Evolutionary conservation across 2,888 invertebrate species (phyloP), one percentile per base, ranked within the genome.

Genomic region (Lepidochrysops patricia): DNA sequence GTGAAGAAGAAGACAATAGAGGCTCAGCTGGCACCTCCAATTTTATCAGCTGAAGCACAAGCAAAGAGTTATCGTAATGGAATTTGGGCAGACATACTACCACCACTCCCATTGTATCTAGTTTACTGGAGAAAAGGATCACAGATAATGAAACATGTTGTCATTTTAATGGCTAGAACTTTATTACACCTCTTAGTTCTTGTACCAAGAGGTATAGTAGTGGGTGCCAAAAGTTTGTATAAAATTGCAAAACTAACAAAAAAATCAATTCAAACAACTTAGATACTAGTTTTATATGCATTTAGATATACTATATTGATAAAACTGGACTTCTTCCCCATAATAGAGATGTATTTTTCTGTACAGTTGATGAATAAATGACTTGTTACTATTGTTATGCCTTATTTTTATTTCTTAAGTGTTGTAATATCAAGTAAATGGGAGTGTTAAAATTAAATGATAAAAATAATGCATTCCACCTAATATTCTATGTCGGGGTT

Each of bases 41-140:
- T 90, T 27, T 62, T 87, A 43, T 79, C 79, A 57, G 89, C 90
- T 2, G 85, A 90, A 66, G 73, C 75, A n/a, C 72, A 66, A 15
- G 90, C 90, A 5, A 85, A 80, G 61, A 77, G 70, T 37, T 77
- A 73, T 58, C 74, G 89, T 7, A 82, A 84, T 65, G 90, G 90
- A 2, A 77, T 89, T 54, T 90, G 90, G 90, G 83, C 80, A 3
- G 84, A 90, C 4, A 70, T 66, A n/a, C 76, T 89, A 2, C 87
- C 88, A 6, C 87, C 87, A 2, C 62, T 85, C 26, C 89, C 89
- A 1, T 2, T 71, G 1, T 84, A 88, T 67, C 67, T 83, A 6
- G 67, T 79, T 13, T 82, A 79, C 61, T 87, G 84, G 85, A 75
- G 87, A 35, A 88, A 83, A 69, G 79, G 82, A 6, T 73, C 75